Percentiles rank a stretch among this genome's conserved stretches.
Conservation (phyloP, 2,888 invertebrate species). For the Agrypnus murinus region DNA sequence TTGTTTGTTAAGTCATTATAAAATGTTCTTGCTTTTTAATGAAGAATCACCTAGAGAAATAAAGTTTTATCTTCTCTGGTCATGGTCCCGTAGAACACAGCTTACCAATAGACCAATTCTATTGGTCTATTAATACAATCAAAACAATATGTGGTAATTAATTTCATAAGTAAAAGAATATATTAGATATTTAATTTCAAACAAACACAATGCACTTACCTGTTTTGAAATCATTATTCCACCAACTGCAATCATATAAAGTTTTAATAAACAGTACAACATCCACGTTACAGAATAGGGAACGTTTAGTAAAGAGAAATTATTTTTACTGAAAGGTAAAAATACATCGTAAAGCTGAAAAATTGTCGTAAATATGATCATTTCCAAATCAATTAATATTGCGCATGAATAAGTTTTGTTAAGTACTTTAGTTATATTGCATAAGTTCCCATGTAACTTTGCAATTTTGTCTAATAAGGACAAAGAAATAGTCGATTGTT, state of each 20-base stretch:
- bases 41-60: too few relatives aligned
- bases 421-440: neutral
- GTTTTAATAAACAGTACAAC: neutral
- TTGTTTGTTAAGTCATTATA: too few relatives aligned
- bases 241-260: neutral
- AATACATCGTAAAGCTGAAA: neutral
- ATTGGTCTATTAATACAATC: too few relatives aligned
- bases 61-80: too few relatives aligned
- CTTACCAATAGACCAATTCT: too few relatives aligned
- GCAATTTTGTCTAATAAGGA: neutral
- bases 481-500: too few relatives aligned
- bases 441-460: neutral
- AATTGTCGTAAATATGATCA: neutral
- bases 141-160: too few relatives aligned
- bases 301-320: neutral
- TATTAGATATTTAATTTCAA: too few relatives aligned
- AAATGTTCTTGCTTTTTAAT: too few relatives aligned
- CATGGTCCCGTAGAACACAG: too few relatives aligned
- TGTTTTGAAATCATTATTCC: neutral
- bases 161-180: too few relatives aligned
- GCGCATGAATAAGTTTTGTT: neutral
- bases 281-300: neutral
- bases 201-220: neutral
- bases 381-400: neutral
- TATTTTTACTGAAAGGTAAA: neutral